Conservation (phyloP, 2,888 invertebrate species). For the Stramonita haemastoma region DNA sequence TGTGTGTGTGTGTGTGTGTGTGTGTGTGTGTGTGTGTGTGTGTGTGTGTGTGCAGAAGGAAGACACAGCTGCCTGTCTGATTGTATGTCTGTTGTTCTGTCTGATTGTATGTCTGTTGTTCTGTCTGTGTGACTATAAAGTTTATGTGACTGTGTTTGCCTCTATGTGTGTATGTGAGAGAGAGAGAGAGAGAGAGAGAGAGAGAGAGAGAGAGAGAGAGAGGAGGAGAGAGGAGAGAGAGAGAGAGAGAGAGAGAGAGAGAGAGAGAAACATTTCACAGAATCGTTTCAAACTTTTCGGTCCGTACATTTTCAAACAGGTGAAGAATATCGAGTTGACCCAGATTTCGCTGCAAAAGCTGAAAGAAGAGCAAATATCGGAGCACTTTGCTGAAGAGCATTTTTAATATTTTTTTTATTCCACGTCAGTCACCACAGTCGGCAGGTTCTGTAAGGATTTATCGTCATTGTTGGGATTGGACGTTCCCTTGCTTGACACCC, state of each 20-base stretch:
- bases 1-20: conserved; percentile 1
- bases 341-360: background rate
- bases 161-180: background rate
- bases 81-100: background rate
- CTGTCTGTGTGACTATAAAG: background rate
- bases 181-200: background rate
- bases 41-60: background rate
- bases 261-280: background rate
- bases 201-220: background rate
- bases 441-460: no score
- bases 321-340: no score
- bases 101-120: background rate
- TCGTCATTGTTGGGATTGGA: no score
- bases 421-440: no score
- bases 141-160: background rate
- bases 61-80: no score
- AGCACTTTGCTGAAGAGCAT: background rate
- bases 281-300: no score
- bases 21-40: conserved; percentile 1
- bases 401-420: no score
- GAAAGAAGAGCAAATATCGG: background rate
- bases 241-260: background rate
- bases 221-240: background rate
- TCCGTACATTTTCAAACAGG: no score
- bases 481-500: no score